Conservation (phyloP, 2,113 vertebrate genomes). For the Oncorhynchus masou region DNA sequence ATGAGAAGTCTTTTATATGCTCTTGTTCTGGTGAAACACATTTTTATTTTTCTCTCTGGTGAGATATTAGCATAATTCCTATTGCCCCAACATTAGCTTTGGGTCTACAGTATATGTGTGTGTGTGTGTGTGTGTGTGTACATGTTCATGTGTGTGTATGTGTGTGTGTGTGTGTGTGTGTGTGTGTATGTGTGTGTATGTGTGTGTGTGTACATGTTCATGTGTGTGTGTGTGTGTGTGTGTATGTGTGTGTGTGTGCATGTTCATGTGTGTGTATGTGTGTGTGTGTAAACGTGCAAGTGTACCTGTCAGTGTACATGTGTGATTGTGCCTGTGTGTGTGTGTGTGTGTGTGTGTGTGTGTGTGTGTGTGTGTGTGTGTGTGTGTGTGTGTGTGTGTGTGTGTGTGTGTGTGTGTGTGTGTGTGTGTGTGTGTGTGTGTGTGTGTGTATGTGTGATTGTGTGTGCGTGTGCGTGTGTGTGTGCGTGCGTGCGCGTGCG, state of each 20-base stretch:
- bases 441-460: neutral
- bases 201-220: no score
- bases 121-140: neutral
- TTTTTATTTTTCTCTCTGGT: slow-evolving; percentile 47
- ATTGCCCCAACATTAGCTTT: slow-evolving; percentile 56
- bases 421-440: no score
- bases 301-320: neutral
- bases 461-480: neutral
- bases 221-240: no score
- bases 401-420: no score
- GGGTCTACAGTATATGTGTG: neutral
- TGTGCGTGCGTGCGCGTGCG: no score
- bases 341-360: neutral
- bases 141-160: neutral
- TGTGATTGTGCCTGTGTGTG: neutral
- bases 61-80: slow-evolving; percentile 64
- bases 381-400: no score
- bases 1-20: slow-evolving; percentile 62
- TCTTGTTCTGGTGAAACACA: slow-evolving; percentile 44
- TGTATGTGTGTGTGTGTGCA: no score
- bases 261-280: neutral
- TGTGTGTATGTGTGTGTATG: neutral
- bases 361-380: no score
- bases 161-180: neutral
- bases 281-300: no score